These are phyloP conservation scores for Drosophila borealis DNA, from an alignment of 2,888 invertebrate genomes.

Conservation along the genomic window DNA sequence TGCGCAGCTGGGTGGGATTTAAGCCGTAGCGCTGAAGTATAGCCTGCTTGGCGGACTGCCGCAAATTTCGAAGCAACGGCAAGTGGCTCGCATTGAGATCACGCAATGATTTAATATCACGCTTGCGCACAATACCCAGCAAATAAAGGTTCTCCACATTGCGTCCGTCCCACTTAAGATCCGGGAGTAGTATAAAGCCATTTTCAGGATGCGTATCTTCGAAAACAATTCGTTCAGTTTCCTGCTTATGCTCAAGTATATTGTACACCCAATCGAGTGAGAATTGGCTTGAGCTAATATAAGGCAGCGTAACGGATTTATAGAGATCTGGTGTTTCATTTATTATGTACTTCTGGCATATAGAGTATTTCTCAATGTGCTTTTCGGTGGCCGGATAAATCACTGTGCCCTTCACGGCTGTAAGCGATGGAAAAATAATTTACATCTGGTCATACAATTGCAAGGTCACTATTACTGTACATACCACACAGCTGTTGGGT, in stretches of 20 bases:
- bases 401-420: conserved; percentile 94
- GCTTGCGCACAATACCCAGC: conserved; percentile 91
- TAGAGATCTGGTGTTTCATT: conserved; percentile 95
- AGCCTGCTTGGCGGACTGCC: conserved; percentile 90
- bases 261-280: conserved; percentile 98
- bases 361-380: conserved; percentile 94
- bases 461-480: neutral
- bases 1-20: conserved; percentile 89
- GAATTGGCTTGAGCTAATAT: conserved; percentile 90
- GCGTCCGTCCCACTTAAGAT: conserved; percentile 97
- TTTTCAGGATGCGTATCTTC: conserved; percentile 90
- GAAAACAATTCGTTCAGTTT: conserved; percentile 93
- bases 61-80: conserved; percentile 92
- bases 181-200: conserved; percentile 96
- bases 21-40: conserved; percentile 92
- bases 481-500: conserved; percentile 88
- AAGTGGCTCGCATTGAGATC: conserved; percentile 92
- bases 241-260: conserved; percentile 95
- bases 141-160: conserved; percentile 92
- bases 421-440: no score
- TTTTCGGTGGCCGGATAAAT: conserved; percentile 97
- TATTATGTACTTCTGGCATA: conserved; percentile 90
- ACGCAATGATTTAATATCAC: conserved; percentile 92
- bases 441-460: no score
- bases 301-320: conserved; percentile 90